These are phyloP conservation scores for Lysandra coridon DNA, from an alignment of 2,888 invertebrate genomes.

Conservation along the genomic window DNA sequence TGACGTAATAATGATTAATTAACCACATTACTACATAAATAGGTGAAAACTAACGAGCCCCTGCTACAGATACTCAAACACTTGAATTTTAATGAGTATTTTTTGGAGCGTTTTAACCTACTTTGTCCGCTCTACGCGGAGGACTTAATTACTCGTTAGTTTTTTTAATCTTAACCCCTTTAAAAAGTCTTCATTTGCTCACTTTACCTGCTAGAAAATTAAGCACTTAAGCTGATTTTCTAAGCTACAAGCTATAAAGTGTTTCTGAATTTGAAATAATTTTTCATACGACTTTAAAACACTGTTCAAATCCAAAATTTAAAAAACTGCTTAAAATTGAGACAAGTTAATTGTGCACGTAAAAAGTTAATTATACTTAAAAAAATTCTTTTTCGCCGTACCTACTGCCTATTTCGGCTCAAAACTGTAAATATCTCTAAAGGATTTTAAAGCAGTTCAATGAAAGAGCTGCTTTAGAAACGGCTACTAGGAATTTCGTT, in stretches of 20 bases:
- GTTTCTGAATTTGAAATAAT: not conserved
- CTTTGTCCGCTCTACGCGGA: conserved; percentile 26
- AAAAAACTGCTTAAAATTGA: too few relatives aligned
- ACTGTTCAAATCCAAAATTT: not conserved
- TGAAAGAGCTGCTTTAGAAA: not conserved
- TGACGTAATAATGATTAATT: not conserved
- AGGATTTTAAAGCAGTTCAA: not conserved
- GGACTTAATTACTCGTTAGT: conserved; percentile 30
- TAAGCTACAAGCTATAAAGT: not conserved
- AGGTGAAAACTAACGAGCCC: conserved; percentile 20
- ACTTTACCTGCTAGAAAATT: conserved; percentile 12
- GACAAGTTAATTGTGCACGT: too few relatives aligned
- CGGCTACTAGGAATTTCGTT: conserved; percentile 18
- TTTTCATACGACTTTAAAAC: not conserved
- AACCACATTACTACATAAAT: conserved; percentile 16
- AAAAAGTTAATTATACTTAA: too few relatives aligned
- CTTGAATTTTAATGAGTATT: conserved; percentile 29
- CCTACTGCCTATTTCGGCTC: not conserved
- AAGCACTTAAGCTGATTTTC: not conserved
- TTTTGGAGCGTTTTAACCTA: conserved; percentile 30
- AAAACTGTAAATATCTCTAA: not conserved
- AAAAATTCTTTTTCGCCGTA: too few relatives aligned
- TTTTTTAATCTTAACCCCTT: conserved; percentile 10
- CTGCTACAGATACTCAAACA: conserved; percentile 21
- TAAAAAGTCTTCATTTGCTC: conserved; percentile 12